A percentile compares a stretch with the other conserved stretches of the same genome.
These are phyloP conservation scores for Bombus sibiricus DNA, from an alignment of 1,140 invertebrate species.

Conservation along the genomic window DNA sequence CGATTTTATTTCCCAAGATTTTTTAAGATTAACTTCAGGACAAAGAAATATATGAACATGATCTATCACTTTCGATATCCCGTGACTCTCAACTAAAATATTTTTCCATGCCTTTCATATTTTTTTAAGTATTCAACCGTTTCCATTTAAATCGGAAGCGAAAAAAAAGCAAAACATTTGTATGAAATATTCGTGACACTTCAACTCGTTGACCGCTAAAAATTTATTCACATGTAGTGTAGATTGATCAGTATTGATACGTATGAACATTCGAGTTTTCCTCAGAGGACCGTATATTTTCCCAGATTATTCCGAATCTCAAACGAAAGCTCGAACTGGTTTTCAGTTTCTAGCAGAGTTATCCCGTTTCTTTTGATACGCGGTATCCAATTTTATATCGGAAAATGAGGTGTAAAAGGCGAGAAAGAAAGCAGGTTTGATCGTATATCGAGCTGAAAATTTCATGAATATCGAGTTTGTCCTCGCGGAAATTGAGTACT, in stretches of 20 bases:
- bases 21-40: not conserved
- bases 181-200: not conserved
- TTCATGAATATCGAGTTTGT: constrained; percentile 14
- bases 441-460: not conserved
- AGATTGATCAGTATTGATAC: constrained; percentile 3
- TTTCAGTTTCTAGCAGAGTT: not conserved
- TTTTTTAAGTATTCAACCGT: not conserved
- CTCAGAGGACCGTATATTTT: not conserved
- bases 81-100: not conserved
- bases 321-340: constrained; percentile 12
- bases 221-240: not conserved
- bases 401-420: constrained; percentile 6
- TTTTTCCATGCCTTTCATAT: not conserved
- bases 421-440: constrained; percentile 1
- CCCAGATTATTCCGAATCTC: not conserved
- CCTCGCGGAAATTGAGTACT: not conserved
- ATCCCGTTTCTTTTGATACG: constrained; percentile 11
- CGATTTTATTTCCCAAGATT: not conserved
- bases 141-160: not conserved
- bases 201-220: not conserved
- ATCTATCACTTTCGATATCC: not conserved
- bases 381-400: constrained; percentile 4
- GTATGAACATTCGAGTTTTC: not conserved
- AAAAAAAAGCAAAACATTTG: not conserved
- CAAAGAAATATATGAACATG: not conserved